Evolutionary conservation across 2,113 vertebrate genomes (phyloP).

Genomic region (Prunella fulvescens): DNA sequence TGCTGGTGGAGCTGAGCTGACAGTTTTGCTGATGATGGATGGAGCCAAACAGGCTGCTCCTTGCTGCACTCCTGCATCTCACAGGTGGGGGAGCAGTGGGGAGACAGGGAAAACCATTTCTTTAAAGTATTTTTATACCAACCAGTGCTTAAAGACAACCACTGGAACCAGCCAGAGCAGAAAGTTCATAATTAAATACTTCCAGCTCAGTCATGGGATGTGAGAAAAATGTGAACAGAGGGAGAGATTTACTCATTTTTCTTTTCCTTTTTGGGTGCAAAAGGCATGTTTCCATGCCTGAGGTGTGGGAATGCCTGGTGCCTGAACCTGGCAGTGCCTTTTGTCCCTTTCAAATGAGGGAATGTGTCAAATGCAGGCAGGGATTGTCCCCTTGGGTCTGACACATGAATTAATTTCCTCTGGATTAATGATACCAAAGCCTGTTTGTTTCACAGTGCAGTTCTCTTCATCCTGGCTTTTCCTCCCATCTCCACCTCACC

Average conservation of each 20-base stretch:
- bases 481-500: not conserved
- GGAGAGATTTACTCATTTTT: not conserved
- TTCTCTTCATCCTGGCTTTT: not conserved
- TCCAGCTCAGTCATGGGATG: not conserved
- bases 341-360: not conserved
- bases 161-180: not conserved
- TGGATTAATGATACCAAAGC: not conserved
- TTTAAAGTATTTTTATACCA: not conserved
- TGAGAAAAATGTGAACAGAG: not conserved
- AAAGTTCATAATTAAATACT: not conserved
- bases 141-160: not conserved
- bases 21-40: slow-evolving; percentile 41
- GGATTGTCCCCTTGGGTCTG: not conserved
- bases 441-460: not conserved
- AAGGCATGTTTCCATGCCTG: not conserved
- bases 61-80: not conserved
- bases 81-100: not conserved
- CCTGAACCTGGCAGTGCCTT: not conserved
- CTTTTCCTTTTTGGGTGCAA: not conserved
- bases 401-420: not conserved
- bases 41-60: not conserved
- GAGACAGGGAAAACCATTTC: not conserved
- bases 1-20: slow-evolving; percentile 38
- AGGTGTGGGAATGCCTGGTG: not conserved
- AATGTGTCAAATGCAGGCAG: not conserved